Percentiles rank a stretch among this genome's conserved stretches.
These are phyloP conservation scores for Petaurus breviceps DNA, from an alignment of 2,113 vertebrate genomes.

Conservation along the genomic window DNA sequence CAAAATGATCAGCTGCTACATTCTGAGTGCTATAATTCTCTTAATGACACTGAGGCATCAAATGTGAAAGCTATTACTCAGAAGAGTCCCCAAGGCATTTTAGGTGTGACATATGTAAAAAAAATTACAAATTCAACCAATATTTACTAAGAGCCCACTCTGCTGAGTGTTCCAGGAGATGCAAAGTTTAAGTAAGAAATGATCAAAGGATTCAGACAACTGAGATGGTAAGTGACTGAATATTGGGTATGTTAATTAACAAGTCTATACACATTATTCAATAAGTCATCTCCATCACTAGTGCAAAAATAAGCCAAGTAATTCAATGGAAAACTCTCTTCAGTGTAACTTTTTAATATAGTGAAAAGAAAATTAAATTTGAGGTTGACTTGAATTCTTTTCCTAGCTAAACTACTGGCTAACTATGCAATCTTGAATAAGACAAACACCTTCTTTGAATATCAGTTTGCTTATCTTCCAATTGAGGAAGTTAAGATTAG, in stretches of 20 bases:
- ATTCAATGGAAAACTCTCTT: not conserved
- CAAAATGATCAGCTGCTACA: not conserved
- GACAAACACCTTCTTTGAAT: not conserved
- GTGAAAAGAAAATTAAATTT: not conserved
- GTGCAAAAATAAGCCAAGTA: not conserved
- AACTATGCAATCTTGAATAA: not conserved
- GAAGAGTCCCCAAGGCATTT: not conserved
- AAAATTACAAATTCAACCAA: not conserved
- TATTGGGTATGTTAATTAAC: not conserved
- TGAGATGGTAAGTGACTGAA: not conserved
- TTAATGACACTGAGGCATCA: not conserved
- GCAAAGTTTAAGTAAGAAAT: not conserved
- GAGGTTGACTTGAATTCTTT: not conserved
- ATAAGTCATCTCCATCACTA: not conserved
- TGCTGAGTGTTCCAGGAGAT: not conserved
- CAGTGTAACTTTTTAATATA: not conserved
- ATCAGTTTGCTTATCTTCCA: slow-evolving; percentile 12
- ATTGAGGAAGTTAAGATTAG: not conserved
- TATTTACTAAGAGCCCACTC: not conserved
- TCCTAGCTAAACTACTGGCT: not conserved
- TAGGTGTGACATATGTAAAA: not conserved
- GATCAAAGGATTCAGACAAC: not conserved
- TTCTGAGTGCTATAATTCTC: not conserved
- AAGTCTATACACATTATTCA: not conserved
- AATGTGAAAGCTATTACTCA: not conserved